Base-by-base conservation (phyloP, 2,113 vertebrate genomes). In the Heterotis niloticus region DNA sequence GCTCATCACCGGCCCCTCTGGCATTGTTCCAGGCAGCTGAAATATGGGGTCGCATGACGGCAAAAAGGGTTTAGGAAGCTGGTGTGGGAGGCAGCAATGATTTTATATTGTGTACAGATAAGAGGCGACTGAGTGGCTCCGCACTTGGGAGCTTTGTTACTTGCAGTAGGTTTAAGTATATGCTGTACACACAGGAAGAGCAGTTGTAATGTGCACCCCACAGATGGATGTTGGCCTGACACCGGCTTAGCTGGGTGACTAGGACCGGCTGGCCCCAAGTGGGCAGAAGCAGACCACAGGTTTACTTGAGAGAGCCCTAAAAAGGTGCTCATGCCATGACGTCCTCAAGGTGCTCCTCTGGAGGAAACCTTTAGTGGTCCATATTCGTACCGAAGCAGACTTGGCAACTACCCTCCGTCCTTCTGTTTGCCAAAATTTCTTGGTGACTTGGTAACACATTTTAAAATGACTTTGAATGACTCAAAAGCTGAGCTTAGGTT, bases 401-500 rank as follows among this genome's bases (percentile, higher is more conserved):
- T 18, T 44, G 26, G 26, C 16, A 29, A 12, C 20, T 62, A 20
- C 20, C 3, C 59, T 11, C 12, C 3, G 20, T 11, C 20, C 59
- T 17, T 5, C 51, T n/a, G 34, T 44, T 44, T n/a, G 18, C 23
- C 24, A 13, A 24, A 12, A 23, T 59, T 44, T 44, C 7, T 44
- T 44, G n/a, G n/a, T n/a, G n/a, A n/a, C n/a, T n/a, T n/a, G n/a
- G n/a, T n/a, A n/a, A n/a, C n/a, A 44, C 2, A 44, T 4, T 44
- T 44, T 44, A 44, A 44, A 44, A 44, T 44, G 34, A n/a, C n/a
- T n/a, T 76, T 76, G 60, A 28, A 76, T 23, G 64, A 77, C 75
- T 60, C 29, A 78, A 68, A 24, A 66, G 23, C 64, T 68, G 65
- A 28, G 56, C 20, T 18, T 78, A 68, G 26, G 14, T 9, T 66